These are phyloP conservation scores for Laticauda laticaudata DNA, from an alignment of 2,113 vertebrate species.

Conservation along the genomic window DNA sequence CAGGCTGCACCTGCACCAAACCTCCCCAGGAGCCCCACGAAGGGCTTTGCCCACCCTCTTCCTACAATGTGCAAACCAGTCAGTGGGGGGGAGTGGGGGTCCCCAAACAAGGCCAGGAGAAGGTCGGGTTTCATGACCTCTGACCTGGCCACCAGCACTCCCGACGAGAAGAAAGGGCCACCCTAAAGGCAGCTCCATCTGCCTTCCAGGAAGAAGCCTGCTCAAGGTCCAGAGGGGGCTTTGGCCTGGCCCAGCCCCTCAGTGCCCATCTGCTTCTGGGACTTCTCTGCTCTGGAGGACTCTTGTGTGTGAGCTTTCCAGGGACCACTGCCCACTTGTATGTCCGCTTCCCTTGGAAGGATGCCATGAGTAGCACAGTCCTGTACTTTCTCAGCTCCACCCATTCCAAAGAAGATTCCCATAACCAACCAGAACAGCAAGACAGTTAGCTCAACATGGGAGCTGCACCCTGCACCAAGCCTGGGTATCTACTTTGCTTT, in stretches of 20 bases:
- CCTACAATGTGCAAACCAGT: neutral
- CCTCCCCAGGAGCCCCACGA: neutral
- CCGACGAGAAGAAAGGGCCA: too few relatives aligned
- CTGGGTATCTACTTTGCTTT: neutral
- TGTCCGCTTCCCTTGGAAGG: neutral
- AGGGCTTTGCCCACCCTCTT: neutral
- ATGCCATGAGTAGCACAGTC: neutral
- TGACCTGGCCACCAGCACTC: neutral
- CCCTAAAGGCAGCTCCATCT: neutral
- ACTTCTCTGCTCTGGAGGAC: neutral
- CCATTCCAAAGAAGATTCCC: neutral
- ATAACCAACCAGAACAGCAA: neutral
- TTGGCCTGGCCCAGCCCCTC: neutral
- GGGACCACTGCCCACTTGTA: neutral
- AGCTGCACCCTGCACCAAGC: neutral
- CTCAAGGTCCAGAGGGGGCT: too few relatives aligned
- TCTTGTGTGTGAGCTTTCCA: neutral
- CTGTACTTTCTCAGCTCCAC: neutral
- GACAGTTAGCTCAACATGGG: too few relatives aligned
- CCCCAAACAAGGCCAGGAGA: neutral
- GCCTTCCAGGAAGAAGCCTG: neutral
- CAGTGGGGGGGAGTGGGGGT: neutral
- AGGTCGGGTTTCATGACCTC: neutral
- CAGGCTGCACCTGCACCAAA: neutral
- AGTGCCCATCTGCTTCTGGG: neutral